These are phyloP conservation scores for Pogonus chalceus DNA, from an alignment of 1,140 invertebrate species.

Conservation along the genomic window DNA sequence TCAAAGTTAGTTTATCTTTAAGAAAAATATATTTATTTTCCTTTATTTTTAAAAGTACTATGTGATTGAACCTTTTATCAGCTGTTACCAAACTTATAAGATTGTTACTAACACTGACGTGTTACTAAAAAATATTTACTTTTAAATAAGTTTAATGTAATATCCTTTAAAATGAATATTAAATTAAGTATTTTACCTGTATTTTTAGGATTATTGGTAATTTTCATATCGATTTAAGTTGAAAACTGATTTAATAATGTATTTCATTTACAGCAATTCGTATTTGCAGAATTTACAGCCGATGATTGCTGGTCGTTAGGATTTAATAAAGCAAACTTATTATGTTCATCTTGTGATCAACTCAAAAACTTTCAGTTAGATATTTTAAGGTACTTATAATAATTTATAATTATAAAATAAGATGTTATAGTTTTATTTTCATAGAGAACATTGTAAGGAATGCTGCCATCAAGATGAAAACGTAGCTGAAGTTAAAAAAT, in stretches of 20 bases:
- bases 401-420: neutral
- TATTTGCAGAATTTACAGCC: conserved; percentile 49
- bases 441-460: conserved; percentile 62
- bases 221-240: neutral
- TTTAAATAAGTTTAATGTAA: too few relatives aligned
- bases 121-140: too few relatives aligned
- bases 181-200: neutral
- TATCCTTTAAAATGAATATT: neutral
- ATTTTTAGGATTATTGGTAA: neutral
- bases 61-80: too few relatives aligned
- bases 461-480: conserved; percentile 61
- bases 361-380: conserved; percentile 67
- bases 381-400: conserved; percentile 44
- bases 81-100: too few relatives aligned
- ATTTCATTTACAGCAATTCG: neutral
- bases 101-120: too few relatives aligned
- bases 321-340: conserved; percentile 73
- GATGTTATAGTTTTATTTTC: conserved; percentile 10
- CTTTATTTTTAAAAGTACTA: too few relatives aligned
- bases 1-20: too few relatives aligned
- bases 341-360: conserved; percentile 82
- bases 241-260: neutral
- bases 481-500: conserved; percentile 52
- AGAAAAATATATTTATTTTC: too few relatives aligned
- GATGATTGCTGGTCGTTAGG: conserved; percentile 80